phyloP scores from a whole-genome alignment of 2,888 invertebrate species.

The Amaurobius ferox region DNA sequence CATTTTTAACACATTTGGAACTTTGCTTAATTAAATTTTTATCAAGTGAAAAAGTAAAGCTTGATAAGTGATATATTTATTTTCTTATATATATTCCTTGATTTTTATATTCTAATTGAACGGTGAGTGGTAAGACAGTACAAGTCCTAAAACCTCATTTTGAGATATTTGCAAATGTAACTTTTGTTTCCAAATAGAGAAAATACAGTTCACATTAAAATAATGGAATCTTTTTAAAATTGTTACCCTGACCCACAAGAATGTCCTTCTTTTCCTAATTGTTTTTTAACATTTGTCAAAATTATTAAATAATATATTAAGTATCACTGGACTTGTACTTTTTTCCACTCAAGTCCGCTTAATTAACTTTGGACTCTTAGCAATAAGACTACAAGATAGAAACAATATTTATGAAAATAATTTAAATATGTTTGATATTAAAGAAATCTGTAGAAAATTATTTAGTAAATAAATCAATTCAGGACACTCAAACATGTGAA shows the following conservation, averaged over 20 bases:
- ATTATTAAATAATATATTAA: conserved; percentile 4
- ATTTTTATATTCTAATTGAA: too few relatives aligned
- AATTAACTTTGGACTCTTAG: conserved; percentile 7
- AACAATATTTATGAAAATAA: too few relatives aligned
- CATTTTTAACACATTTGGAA: too few relatives aligned
- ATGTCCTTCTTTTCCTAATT: background rate
- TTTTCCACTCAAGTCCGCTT: background rate
- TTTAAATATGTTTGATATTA: background rate
- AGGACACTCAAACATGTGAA: background rate
- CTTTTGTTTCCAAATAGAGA: too few relatives aligned
- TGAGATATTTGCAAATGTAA: too few relatives aligned
- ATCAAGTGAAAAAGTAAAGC: too few relatives aligned
- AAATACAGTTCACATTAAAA: too few relatives aligned
- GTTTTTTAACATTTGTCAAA: background rate
- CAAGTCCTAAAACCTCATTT: background rate
- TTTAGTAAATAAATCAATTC: background rate
- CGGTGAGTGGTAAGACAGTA: background rate
- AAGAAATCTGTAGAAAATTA: background rate
- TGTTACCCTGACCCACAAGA: background rate
- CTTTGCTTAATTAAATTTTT: too few relatives aligned
- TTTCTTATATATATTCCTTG: too few relatives aligned
- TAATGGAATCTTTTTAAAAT: background rate
- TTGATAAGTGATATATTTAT: too few relatives aligned
- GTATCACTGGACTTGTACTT: background rate
- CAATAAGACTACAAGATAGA: too few relatives aligned